Base-by-base conservation (phyloP, 2,113 vertebrate species). In the Oxyura jamaicensis region DNA sequence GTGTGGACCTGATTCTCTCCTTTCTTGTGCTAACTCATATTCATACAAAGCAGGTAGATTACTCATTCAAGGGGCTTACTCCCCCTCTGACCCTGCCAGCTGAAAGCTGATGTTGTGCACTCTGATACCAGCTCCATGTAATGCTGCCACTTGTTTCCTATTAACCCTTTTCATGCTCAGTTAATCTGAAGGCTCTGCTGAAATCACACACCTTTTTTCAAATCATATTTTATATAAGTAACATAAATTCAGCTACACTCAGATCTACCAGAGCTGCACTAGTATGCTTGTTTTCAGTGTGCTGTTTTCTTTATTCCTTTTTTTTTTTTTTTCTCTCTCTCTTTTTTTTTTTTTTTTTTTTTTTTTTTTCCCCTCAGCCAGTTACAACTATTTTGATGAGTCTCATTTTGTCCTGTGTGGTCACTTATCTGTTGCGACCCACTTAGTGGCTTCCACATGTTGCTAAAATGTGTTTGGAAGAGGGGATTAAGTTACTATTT, bases 401-500 rank as follows among this genome's bases (percentile, higher is more conserved):
- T 63, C 48, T 75, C 22, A 56, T 75, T 90, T 72, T 96, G 50
- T 85, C 76, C 87, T 59, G 55, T 86, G 79, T 83, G 82, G 90
- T 91, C 85, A 72, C 76, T 90, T 90, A 77, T 59, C 79, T 95
- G 59, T 67, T 83, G 42, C 35, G 85, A 68, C 20, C 18, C 68
- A 56, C 56, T 88, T 91, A 83, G 72, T 90, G 91, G 73, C 73
- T 94, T 91, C 90, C 92, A 96, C 58, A 83, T 90, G 88, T 86
- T 95, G 72, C 83, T 63, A 74, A 91, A 93, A 88, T 50, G 56
- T 91, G 68, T 95, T 96, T 94, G 79, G 75, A 88, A 71, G 76
- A 85, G 35, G 29, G 62, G 77, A 93, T 95, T 94, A 81, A 84
- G 76, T 96, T 94, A 90, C 88, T 86, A 52, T 83, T 95, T 94